Evolutionary conservation across 2,888 invertebrate species (phyloP).

Genomic region (Actias luna): DNA sequence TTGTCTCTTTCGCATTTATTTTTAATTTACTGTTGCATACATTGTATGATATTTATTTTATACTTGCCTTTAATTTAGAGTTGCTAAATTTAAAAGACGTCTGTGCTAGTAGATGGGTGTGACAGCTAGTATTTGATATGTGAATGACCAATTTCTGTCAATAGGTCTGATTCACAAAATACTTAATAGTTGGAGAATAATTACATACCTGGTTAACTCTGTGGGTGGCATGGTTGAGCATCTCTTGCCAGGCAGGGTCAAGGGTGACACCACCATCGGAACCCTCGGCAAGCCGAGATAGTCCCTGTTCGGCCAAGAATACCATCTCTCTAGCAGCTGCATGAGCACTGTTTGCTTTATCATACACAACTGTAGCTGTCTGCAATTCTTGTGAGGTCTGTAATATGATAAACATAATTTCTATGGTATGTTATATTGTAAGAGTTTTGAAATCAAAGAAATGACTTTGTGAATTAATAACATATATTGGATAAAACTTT

Average conservation of each 20-base stretch:
- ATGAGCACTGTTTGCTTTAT: constrained; percentile 94
- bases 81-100: too few relatives aligned
- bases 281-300: constrained; percentile 79
- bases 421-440: background rate
- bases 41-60: too few relatives aligned
- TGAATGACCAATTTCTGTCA: too few relatives aligned
- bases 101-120: too few relatives aligned
- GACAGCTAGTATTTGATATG: background rate
- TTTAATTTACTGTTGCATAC: too few relatives aligned
- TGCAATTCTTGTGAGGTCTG: constrained; percentile 92
- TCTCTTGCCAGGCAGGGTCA: constrained; percentile 97
- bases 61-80: too few relatives aligned
- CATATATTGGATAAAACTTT: too few relatives aligned
- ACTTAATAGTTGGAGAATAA: background rate
- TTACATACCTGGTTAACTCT: constrained; percentile 88
- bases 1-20: too few relatives aligned
- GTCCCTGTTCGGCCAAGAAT: constrained; percentile 80
- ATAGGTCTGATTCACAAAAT: background rate
- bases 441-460: too few relatives aligned
- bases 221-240: constrained; percentile 95
- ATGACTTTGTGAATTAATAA: too few relatives aligned
- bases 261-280: constrained; percentile 84
- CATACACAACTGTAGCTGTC: constrained; percentile 87
- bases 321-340: constrained; percentile 96
- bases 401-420: background rate